A percentile compares a stretch with the other conserved stretches of the same genome.
These are phyloP conservation scores for Limnephilus lunatus DNA, from an alignment of 2,888 invertebrate genomes.

Conservation along the genomic window DNA sequence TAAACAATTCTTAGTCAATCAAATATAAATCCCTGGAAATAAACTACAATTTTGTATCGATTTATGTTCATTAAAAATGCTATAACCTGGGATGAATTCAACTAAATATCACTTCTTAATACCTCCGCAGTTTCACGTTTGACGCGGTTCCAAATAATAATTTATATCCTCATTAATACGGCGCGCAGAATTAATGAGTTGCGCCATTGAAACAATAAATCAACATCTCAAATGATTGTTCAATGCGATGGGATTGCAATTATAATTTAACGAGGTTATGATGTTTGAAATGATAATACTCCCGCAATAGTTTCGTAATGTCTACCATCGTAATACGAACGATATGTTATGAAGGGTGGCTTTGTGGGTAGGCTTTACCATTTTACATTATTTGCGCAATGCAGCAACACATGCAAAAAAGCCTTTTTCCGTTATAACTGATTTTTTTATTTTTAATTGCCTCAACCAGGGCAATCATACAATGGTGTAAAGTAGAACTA, in stretches of 20 bases:
- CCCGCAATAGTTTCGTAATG: background rate
- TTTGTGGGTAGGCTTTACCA: background rate
- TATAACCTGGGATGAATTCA: background rate
- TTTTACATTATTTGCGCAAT: background rate
- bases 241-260: background rate
- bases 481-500: no score
- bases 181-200: background rate
- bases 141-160: background rate
- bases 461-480: no score
- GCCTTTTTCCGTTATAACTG: background rate
- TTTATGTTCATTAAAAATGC: background rate
- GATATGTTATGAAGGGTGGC: background rate
- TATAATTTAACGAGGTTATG: constrained; percentile 2
- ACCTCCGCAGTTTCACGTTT: background rate
- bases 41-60: background rate
- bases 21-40: background rate
- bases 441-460: background rate
- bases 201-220: background rate
- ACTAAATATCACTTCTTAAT: background rate
- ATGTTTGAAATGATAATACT: background rate
- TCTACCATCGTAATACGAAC: background rate
- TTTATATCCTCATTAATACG: background rate
- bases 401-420: background rate
- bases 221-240: background rate
- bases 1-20: background rate